Conservation (phyloP, 35 echinoderm and acorn worm species). For the Hemicentrotus pulcherrimus region DNA sequence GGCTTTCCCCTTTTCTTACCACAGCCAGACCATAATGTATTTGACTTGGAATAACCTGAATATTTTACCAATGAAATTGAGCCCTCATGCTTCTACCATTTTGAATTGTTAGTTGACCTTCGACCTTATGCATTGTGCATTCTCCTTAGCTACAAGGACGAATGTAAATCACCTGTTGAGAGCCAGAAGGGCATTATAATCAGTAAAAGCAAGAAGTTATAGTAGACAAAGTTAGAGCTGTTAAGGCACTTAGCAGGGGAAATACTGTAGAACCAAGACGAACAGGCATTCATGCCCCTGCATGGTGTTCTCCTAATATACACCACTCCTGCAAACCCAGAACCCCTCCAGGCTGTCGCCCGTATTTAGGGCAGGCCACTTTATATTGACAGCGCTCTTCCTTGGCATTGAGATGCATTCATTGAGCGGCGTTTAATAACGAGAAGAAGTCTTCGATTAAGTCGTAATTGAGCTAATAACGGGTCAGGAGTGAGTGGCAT, state of each 20-base stretch:
- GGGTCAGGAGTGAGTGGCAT: not conserved
- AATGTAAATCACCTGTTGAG: too few species aligned
- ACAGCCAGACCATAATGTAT: not conserved
- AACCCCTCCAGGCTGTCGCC: not conserved
- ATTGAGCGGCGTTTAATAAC: not conserved
- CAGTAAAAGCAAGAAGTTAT: too few species aligned
- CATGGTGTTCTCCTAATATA: not conserved
- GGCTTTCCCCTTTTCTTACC: not conserved
- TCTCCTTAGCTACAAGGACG: too few species aligned
- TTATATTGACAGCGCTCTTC: not conserved
- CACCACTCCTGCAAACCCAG: not conserved
- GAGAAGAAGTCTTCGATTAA: not conserved
- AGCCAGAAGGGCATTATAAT: too few species aligned
- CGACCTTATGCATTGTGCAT: too few species aligned
- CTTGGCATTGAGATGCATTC: not conserved
- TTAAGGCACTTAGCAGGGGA: too few species aligned
- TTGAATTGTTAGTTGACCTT: too few species aligned
- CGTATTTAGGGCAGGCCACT: not conserved
- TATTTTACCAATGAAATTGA: not conserved
- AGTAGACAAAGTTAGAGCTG: too few species aligned
- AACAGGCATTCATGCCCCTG: not conserved
- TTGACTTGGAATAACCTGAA: not conserved
- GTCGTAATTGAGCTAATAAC: constrained; percentile 12
- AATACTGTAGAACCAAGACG: too few species aligned
- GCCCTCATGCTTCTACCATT: too few species aligned